Percentiles rank a stretch among this genome's conserved stretches.
These are phyloP conservation scores for Steinernema carpocapsae DNA, from an alignment of 2,888 invertebrate species.

Conservation along the genomic window DNA sequence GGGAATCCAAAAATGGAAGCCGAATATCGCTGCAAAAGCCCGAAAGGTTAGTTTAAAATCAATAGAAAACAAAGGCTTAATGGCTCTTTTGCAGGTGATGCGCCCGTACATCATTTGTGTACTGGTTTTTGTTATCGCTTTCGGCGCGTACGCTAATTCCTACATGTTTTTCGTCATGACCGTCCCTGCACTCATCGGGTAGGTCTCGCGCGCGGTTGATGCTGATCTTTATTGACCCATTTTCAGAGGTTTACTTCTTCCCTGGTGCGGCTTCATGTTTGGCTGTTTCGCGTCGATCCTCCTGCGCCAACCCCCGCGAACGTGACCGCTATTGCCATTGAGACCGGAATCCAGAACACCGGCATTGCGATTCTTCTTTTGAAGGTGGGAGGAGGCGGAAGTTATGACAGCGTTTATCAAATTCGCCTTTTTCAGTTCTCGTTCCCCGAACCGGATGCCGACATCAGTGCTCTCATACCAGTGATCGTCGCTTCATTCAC, in stretches of 20 bases:
- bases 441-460: constrained; percentile 69
- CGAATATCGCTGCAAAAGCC: constrained; percentile 68
- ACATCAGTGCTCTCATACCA: constrained; percentile 78
- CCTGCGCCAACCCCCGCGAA: constrained; percentile 58
- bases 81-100: constrained; percentile 53
- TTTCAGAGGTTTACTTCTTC: constrained; percentile 70
- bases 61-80: neutral
- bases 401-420: too few relatives aligned
- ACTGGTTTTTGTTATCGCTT: constrained; percentile 70
- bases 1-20: constrained; percentile 69
- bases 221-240: neutral
- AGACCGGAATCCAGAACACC: constrained; percentile 70
- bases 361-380: constrained; percentile 71
- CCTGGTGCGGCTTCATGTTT: constrained; percentile 71
- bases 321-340: constrained; percentile 69
- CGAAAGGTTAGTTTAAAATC: constrained; percentile 58
- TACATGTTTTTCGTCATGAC: constrained; percentile 71
- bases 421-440: constrained; percentile 60
- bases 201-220: constrained; percentile 27
- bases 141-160: constrained; percentile 71
- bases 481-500: constrained; percentile 92
- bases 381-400: constrained; percentile 53
- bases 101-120: constrained; percentile 71
- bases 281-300: constrained; percentile 70
- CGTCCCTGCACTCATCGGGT: constrained; percentile 63